phyloP scores from a whole-genome alignment of 2,113 vertebrate genomes.

The Syrmaticus mikado region DNA sequence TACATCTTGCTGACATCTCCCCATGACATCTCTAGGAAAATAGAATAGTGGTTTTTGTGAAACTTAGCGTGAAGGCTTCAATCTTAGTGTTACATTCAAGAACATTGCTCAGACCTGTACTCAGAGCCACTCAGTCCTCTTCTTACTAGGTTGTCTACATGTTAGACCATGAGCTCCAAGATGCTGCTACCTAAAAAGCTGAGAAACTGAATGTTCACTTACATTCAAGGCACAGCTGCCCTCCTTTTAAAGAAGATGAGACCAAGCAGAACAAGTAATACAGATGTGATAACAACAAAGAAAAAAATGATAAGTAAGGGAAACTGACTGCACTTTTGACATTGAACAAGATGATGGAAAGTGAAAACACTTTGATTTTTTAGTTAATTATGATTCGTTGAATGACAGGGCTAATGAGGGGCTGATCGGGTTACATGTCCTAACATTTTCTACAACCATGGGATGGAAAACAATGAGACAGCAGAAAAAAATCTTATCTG shows the following conservation, averaged over 20 bases:
- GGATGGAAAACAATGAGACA: not conserved
- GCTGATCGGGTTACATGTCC: not conserved
- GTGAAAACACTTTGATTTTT: not conserved
- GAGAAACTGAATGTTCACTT: not conserved
- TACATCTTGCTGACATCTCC: not conserved
- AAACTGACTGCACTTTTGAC: not conserved
- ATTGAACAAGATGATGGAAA: not conserved
- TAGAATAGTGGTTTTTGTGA: not conserved
- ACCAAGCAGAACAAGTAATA: not conserved
- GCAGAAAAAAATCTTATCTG: not conserved
- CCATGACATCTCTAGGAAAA: not conserved
- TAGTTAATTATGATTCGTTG: constrained; percentile 2
- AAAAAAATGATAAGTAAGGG: not conserved
- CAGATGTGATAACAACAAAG: not conserved
- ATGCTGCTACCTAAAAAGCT: not conserved
- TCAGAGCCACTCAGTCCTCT: not conserved
- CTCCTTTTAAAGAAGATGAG: not conserved
- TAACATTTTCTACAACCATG: not conserved
- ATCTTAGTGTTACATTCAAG: not conserved
- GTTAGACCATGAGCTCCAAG: rapidly evolving
- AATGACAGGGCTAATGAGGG: not conserved
- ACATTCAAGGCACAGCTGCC: not conserved
- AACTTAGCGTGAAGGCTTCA: not conserved
- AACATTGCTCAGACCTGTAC: not conserved
- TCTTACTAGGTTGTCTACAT: rapidly evolving